Evolutionary conservation across 2,797 vertebrate species (phyloP), one percentile per base, ranked within the genome.

Genomic region (Danionella dracula): DNA sequence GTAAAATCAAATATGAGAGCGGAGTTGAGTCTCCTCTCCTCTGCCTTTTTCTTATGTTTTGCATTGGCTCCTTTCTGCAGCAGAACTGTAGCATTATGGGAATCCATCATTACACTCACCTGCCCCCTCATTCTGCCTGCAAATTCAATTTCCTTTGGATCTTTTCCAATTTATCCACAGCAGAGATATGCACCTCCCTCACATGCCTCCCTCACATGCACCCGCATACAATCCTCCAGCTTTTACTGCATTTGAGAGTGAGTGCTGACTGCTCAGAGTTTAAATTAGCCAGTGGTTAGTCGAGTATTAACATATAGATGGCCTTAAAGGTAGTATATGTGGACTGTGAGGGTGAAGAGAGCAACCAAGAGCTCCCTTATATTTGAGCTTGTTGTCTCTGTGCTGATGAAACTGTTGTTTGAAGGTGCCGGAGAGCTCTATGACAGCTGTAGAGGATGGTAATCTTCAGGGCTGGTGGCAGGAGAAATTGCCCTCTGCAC

Each of bases 61-160:
- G 51, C 37, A 44, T 51, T 62, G 40, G 10, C 13, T 45, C 34
- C 32, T 15, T 53, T 35, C 54, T 34, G 61, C 68, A 44, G 61
- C 38, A 46, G 23, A 57, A 42, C 32, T 61, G 35, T 63, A 49
- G 62, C 70, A 70, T 73, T 63, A 53, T 63, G 62, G 66, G 70
- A 70, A 17, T 21, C 4, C 13, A 19, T 62, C 53, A 72, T 73
- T 68, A 65, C 70, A 51, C 60, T 73, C 54, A 74, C 70, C 73
- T 70, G 70, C 67, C 62, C 76, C 61, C 29, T 68, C 65, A 71
- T 73, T 71, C 69, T 42, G 69, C 66, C 51, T 49, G 46, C 69
- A 71, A 78, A 78, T 76, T 73, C 62, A 72, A 74, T 78, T 78
- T 78, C 71, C 62, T 35, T 59, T 76, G 76, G 74, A 74, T 48